Conservation (phyloP, 1,140 invertebrate species). For the Diorhabda sublineata region DNA sequence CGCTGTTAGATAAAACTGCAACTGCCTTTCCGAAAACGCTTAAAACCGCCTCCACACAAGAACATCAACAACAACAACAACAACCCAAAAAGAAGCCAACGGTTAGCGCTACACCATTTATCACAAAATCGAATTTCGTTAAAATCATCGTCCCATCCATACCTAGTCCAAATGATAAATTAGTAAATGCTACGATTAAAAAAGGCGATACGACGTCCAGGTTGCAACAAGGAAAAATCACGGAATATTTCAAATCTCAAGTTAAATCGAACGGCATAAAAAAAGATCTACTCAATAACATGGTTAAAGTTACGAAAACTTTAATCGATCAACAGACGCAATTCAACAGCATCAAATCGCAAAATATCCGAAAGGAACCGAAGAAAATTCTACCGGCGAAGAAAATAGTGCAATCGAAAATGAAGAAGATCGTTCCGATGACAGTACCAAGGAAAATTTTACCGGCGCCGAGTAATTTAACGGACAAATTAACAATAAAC, state of each 20-base stretch:
- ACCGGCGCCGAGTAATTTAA: constrained; percentile 43
- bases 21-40: constrained; percentile 30
- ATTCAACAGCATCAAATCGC: constrained; percentile 27
- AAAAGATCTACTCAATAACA: constrained; percentile 18
- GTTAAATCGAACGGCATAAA: constrained; percentile 60
- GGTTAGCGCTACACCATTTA: not conserved
- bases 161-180: constrained; percentile 26
- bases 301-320: constrained; percentile 21
- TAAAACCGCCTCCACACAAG: constrained; percentile 3
- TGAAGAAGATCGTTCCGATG: constrained; percentile 26
- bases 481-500: constrained; percentile 30
- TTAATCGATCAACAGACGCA: constrained; percentile 33
- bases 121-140: constrained; percentile 11
- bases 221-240: constrained; percentile 62
- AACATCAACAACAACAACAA: constrained; percentile 8
- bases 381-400: constrained; percentile 9
- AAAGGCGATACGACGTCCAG: constrained; percentile 47
- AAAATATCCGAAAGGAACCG: constrained; percentile 16
- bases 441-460: constrained; percentile 44
- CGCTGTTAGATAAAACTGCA: constrained; percentile 36
- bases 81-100: constrained; percentile 12
- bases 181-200: constrained; percentile 31
- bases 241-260: constrained; percentile 76
- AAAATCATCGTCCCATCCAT: constrained; percentile 17
- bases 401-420: constrained; percentile 29